Conservation (phyloP, 2,888 invertebrate genomes). For the Microchrysa polita region DNA sequence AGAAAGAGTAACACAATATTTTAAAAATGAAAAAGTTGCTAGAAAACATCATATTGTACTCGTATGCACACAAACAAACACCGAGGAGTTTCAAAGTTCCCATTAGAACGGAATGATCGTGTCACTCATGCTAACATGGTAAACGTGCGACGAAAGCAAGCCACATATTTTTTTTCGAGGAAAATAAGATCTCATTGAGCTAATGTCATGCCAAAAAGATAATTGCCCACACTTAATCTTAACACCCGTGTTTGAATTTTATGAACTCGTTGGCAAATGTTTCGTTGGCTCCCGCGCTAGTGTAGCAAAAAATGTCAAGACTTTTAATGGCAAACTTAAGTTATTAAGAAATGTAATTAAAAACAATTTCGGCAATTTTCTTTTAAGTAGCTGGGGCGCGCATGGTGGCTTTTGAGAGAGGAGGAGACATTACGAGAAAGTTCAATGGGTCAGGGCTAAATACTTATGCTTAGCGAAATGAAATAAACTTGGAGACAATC, state of each 20-base stretch:
- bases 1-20: not conserved
- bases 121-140: conserved; percentile 21
- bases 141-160: not conserved
- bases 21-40: conserved; percentile 29
- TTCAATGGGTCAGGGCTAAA: no score
- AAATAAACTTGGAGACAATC: no score
- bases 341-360: conserved; percentile 40
- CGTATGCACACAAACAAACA: conserved; percentile 5
- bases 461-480: no score
- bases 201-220: conserved; percentile 42
- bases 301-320: not conserved
- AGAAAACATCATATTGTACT: no score
- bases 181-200: conserved; percentile 33
- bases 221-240: conserved; percentile 43
- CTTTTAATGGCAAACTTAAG: conserved; percentile 34
- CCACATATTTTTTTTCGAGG: conserved; percentile 6
- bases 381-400: not conserved
- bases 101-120: not conserved
- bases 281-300: no score
- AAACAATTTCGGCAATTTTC: conserved; percentile 16
- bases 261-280: not conserved
- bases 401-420: no score
- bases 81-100: conserved; percentile 23
- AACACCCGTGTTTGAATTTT: conserved; percentile 19
- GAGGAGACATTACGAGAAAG: no score